These are phyloP conservation scores for Diaprepes abbreviatus DNA, from an alignment of 2,888 invertebrate genomes.

Conservation along the genomic window DNA sequence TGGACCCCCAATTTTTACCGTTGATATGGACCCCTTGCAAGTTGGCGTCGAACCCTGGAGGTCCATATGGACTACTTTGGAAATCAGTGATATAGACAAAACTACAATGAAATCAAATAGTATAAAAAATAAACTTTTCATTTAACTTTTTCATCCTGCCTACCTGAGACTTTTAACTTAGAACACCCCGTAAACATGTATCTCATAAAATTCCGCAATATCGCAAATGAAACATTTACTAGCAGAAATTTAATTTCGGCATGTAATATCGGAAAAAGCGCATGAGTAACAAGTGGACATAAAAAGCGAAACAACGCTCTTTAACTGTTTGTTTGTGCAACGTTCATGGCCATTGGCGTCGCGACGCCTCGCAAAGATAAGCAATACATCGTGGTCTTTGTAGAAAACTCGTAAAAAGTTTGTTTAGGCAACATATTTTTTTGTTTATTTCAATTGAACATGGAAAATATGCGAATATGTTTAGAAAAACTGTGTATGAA, in stretches of 20 bases:
- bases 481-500: background rate
- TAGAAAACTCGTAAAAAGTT: background rate
- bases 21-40: too few relatives aligned
- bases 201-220: slow-evolving; percentile 20
- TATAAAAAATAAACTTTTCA: too few relatives aligned
- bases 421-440: slow-evolving; percentile 9
- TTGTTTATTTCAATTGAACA: slow-evolving; percentile 10
- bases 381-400: slow-evolving; percentile 9
- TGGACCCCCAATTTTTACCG: too few relatives aligned
- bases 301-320: slow-evolving; percentile 25
- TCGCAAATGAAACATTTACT: slow-evolving; percentile 17
- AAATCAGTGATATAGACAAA: too few relatives aligned
- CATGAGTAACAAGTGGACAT: slow-evolving; percentile 36
- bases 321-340: slow-evolving; percentile 32
- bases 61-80: too few relatives aligned
- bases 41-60: too few relatives aligned
- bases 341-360: slow-evolving; percentile 20
- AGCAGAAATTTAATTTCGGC: slow-evolving; percentile 25
- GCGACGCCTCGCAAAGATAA: slow-evolving; percentile 17
- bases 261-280: slow-evolving; percentile 20
- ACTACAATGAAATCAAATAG: too few relatives aligned
- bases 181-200: background rate
- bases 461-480: slow-evolving; percentile 4
- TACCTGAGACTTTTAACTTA: too few relatives aligned
- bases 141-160: too few relatives aligned